Evolutionary conservation across 2,113 vertebrate species (phyloP).

Genomic region (Callipepla squamata): DNA sequence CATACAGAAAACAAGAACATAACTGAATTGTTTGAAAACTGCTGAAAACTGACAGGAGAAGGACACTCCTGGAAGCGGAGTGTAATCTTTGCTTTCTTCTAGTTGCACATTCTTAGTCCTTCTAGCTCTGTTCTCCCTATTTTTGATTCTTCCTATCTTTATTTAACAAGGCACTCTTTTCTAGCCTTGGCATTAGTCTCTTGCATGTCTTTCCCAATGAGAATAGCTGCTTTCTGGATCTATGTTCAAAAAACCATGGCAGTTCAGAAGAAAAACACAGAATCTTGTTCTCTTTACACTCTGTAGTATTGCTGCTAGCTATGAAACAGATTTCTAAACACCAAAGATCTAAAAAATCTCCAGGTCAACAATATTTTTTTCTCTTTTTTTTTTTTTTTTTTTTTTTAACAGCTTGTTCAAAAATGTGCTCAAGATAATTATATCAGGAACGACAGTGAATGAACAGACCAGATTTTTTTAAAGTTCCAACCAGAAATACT

Average conservation of each 20-base stretch:
- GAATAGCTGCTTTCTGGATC: neutral
- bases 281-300: neutral
- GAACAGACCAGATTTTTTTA: neutral
- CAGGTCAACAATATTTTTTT: neutral
- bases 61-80: neutral
- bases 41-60: neutral
- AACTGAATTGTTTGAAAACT: neutral
- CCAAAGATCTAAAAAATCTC: neutral
- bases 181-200: neutral
- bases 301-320: neutral
- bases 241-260: neutral
- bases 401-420: neutral
- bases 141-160: neutral
- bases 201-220: neutral
- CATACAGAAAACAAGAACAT: neutral
- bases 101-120: neutral
- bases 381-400: neutral
- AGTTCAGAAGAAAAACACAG: neutral
- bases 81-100: neutral
- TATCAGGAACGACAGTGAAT: neutral
- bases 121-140: neutral
- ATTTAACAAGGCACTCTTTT: neutral
- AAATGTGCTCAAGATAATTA: constrained; percentile 13
- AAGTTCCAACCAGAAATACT: constrained; percentile 5
- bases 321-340: neutral